A percentile compares a stretch with the other conserved stretches of the same genome.
phyloP scores from a whole-genome alignment of 92 coral and sea anemone species.

The Hydrozoanthus gracilis region DNA sequence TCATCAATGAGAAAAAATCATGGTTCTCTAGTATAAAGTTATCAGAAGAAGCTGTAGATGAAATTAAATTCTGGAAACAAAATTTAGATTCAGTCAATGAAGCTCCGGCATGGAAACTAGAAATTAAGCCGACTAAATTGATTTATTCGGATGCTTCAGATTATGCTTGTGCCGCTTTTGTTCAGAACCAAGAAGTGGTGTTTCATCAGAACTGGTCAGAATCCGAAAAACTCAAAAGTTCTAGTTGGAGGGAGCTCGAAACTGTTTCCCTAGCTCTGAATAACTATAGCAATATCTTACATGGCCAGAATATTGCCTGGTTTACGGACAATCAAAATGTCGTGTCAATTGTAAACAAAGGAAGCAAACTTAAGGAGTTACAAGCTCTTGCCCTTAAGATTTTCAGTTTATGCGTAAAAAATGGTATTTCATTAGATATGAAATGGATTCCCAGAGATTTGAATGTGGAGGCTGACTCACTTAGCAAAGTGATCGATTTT shows the following conservation, averaged over 20 bases:
- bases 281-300: neutral
- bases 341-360: neutral
- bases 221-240: neutral
- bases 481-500: too few relatives aligned
- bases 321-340: neutral
- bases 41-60: neutral
- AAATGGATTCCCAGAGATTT: too few relatives aligned
- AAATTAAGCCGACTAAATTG: neutral
- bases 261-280: neutral
- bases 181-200: constrained; percentile 3
- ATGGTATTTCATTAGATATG: too few relatives aligned
- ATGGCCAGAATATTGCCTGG: neutral
- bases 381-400: constrained; percentile 1
- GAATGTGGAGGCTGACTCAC: too few relatives aligned
- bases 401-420: too few relatives aligned
- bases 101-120: neutral
- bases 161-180: neutral
- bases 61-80: too few relatives aligned
- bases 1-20: neutral
- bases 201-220: constrained; percentile 8
- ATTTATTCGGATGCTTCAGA: neutral
- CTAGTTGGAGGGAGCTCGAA: neutral
- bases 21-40: neutral
- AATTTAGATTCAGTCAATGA: too few relatives aligned
- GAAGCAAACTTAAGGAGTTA: neutral